Conservation (phyloP, 1,140 invertebrate species). For the Papilio polytes region DNA sequence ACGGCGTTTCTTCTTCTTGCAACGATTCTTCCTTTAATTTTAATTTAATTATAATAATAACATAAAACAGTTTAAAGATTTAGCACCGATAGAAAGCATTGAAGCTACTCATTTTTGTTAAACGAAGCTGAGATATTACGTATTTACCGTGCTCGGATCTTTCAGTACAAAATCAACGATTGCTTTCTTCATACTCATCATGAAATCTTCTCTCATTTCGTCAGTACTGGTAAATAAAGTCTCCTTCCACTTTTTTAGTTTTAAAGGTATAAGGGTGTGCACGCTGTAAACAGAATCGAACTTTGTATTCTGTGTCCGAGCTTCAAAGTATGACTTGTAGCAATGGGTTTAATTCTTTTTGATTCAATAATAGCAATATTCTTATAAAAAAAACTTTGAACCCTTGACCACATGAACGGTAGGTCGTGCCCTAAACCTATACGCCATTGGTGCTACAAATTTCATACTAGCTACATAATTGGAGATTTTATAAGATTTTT, state of each 20-base stretch:
- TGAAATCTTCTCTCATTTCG: constrained; percentile 91
- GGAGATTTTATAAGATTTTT: not conserved
- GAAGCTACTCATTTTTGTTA: too few species aligned
- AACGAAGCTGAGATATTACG: not conserved
- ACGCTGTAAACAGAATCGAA: constrained; percentile 61
- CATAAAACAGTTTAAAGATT: too few species aligned
- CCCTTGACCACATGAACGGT: too few species aligned
- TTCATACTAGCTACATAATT: too few species aligned
- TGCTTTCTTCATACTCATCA: constrained; percentile 94
- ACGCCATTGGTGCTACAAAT: too few species aligned
- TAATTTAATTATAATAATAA: not conserved
- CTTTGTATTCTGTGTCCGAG: too few species aligned
- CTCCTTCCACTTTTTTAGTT: constrained; percentile 85
- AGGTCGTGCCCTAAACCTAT: too few species aligned
- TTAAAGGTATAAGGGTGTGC: constrained; percentile 75
- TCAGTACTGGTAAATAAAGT: constrained; percentile 84
- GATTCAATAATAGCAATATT: too few species aligned
- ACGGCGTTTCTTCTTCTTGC: constrained; percentile 79
- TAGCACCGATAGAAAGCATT: too few species aligned
- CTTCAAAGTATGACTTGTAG: too few species aligned
- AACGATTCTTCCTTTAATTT: constrained; percentile 73
- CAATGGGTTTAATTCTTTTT: too few species aligned
- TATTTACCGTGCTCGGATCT: constrained; percentile 85
- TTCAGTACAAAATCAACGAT: constrained; percentile 94
- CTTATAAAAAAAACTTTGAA: too few species aligned